A percentile compares a stretch with the other conserved stretches of the same genome.
Evolutionary conservation across 2,797 vertebrate species (phyloP).

Genomic region (Tangara arthus): DNA sequence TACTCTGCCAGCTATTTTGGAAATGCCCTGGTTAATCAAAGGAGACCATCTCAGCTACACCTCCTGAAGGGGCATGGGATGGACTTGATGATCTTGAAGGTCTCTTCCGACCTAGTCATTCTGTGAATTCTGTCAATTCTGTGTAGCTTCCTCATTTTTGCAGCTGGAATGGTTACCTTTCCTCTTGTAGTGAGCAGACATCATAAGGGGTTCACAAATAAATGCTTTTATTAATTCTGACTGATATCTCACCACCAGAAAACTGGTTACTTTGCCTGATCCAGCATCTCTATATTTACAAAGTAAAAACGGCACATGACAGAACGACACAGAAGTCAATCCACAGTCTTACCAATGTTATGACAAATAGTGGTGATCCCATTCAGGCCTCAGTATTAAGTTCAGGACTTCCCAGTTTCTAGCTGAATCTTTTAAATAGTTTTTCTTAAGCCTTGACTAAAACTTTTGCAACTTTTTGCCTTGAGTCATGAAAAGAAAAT

Average conservation of each 20-base stretch:
- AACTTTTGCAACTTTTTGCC: background rate
- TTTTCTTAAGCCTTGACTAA: background rate
- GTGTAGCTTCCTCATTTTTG: background rate
- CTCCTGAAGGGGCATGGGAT: background rate
- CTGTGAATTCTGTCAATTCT: background rate
- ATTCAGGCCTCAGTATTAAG: background rate
- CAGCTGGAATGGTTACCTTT: background rate
- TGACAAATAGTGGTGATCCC: background rate
- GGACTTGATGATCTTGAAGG: background rate
- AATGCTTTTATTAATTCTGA: background rate
- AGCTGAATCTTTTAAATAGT: background rate
- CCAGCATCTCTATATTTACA: background rate
- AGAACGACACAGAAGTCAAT: background rate
- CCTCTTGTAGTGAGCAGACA: background rate
- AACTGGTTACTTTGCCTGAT: background rate
- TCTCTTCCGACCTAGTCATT: background rate
- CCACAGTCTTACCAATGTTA: background rate
- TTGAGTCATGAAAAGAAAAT: background rate
- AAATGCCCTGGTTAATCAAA: background rate
- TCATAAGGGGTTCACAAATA: background rate
- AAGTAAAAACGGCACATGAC: background rate
- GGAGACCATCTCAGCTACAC: background rate
- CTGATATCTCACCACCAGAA: background rate
- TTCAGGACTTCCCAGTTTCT: background rate
- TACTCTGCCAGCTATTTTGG: accelerated